Evolutionary conservation across 2,888 invertebrate species (phyloP).

Genomic region (Drosophila falleni): DNA sequence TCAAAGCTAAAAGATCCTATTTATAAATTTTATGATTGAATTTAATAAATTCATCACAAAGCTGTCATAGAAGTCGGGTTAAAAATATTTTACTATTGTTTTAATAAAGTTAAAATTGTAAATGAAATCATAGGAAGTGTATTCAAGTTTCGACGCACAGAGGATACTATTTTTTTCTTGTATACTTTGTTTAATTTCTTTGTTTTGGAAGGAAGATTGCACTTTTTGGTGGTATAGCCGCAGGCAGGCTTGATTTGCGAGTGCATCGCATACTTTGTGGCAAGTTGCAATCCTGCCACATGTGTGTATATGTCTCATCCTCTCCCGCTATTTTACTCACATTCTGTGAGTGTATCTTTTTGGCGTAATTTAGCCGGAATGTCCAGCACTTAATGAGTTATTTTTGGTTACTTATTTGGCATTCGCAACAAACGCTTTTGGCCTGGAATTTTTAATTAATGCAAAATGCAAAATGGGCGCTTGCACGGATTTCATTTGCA

Average conservation of each 20-base stretch:
- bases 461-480: conserved; percentile 64
- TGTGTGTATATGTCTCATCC: conserved; percentile 16
- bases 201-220: conserved; percentile 58
- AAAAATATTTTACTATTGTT: neutral
- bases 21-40: no score
- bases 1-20: no score
- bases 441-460: conserved; percentile 82
- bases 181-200: conserved; percentile 23
- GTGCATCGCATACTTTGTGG: conserved; percentile 84
- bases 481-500: conserved; percentile 49
- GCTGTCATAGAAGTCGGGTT: no score
- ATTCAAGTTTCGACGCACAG: neutral
- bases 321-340: neutral
- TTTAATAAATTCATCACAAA: no score
- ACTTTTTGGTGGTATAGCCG: conserved; percentile 75
- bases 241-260: conserved; percentile 84
- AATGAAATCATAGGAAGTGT: neutral
- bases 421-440: conserved; percentile 59
- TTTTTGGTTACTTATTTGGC: conserved; percentile 68
- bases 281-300: conserved; percentile 44
- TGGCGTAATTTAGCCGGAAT: conserved; percentile 71
- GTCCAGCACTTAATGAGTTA: conserved; percentile 83
- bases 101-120: neutral
- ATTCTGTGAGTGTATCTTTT: conserved; percentile 14
- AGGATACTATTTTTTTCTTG: neutral